Conservation (phyloP, 1,140 invertebrate species). For the Odontomachus brunneus region DNA sequence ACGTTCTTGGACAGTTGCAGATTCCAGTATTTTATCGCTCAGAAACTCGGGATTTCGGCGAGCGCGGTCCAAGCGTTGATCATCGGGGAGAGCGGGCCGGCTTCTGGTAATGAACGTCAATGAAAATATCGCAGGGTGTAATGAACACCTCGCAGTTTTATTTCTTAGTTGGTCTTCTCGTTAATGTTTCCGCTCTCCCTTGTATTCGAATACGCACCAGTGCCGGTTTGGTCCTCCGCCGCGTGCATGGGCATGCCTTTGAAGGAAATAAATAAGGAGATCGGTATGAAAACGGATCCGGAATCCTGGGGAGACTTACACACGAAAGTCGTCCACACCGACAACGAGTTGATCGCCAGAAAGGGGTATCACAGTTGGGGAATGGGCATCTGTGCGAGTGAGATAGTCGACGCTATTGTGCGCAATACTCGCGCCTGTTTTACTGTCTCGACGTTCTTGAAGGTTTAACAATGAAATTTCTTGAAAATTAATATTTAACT, state of each 20-base stretch:
- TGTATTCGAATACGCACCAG: conserved; percentile 73
- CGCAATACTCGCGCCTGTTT: conserved; percentile 86
- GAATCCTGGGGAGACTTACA: conserved; percentile 87
- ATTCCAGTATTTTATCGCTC: conserved; percentile 87
- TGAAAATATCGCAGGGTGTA: background rate
- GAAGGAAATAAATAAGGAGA: conserved; percentile 85
- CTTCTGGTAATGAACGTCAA: conserved; percentile 83
- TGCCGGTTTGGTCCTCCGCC: conserved; percentile 88
- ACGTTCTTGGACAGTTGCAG: conserved; percentile 88
- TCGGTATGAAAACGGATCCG: conserved; percentile 84
- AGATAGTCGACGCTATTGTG: conserved; percentile 86
- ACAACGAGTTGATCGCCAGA: conserved; percentile 85
- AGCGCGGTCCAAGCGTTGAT: conserved; percentile 87
- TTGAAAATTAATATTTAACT: background rate
- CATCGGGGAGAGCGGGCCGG: conserved; percentile 87
- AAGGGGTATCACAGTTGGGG: conserved; percentile 87
- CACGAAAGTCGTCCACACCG: conserved; percentile 85
- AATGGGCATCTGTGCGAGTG: conserved; percentile 85
- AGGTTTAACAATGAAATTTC: conserved; percentile 80
- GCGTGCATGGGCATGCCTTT: conserved; percentile 88
- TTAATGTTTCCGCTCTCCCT: background rate
- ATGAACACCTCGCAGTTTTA: background rate
- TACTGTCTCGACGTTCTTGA: conserved; percentile 86
- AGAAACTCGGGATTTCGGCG: conserved; percentile 86
- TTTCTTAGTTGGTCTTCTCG: background rate